Evolutionary conservation across 2,888 invertebrate species (phyloP), one percentile per base, ranked within the genome.

Genomic region (Clivina fossor): DNA sequence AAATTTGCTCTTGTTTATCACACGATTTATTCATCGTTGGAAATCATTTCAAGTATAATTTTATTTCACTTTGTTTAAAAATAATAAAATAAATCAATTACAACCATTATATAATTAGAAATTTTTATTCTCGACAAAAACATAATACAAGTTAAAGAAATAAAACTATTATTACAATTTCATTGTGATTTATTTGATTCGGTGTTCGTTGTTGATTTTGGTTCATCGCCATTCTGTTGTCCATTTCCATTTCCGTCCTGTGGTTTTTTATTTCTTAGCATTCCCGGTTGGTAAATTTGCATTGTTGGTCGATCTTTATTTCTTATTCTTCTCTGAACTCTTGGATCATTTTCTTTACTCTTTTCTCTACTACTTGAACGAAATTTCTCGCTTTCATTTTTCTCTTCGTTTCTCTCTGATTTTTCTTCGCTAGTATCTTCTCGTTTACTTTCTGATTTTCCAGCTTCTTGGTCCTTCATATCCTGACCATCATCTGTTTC

Each of bases 221-320:
- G 44, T 20, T 38, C 54, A 24, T 46, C 54, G 15, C 46, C 46
- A 44, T n/a, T 79, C 68, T 43, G 79, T 78, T 63, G 85, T 16
- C 11, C 19, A 11, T 40, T 40, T 40, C 19, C 19, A 11, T 84
- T 69, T 84, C 86, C 65, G 86, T 83, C 69, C 87, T n/a, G n/a
- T n/a, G n/a, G n/a, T n/a, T n/a, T n/a, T n/a, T n/a, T n/a, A n/a
- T n/a, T n/a, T n/a, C n/a, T 83, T n/a, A 88, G 82, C 88, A 88
- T 92, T 16, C 91, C 91, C 0, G 94, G 94, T 63, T 93, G 85
- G 73, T 94, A 94, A 63, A 94, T 89, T 58, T 89, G 89, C 69
- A 93, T 84, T 35, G 92, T 88, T 18, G 94, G 94, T 33, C 93
- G 86, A 75, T 93, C 93, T 72, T 81, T 82, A 66, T 82, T 82